Base-by-base conservation (phyloP, 2,888 invertebrate genomes). In the Lutraria lutraria region DNA sequence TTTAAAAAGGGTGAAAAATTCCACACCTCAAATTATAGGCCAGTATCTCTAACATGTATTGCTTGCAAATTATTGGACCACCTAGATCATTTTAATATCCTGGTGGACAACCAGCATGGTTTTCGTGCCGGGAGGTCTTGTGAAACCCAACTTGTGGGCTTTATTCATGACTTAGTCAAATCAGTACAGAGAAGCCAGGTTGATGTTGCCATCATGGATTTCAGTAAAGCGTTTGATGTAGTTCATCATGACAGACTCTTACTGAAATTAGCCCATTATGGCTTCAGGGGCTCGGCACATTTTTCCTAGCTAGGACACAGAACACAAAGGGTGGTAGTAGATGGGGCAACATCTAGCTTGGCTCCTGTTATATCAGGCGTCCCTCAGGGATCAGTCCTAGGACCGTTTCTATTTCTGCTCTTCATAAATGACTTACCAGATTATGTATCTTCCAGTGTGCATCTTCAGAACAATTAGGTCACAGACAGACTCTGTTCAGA, bases 51-150 rank as follows among this genome's bases (percentile, higher is more conserved):
- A 29, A 79, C 79, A 29, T 79, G 79, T 79, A 34, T 29, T 29
- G 79, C 79, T 8, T 79, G 31, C 29, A 29, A 79, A 34, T 19
- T 63, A 19, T n/a, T 63, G 21, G 63, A 63, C 6, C 63, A 63
- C 52, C 34, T 83, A 56, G 88, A 88, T n/a, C 15, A 13, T 15
- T 52, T n/a, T 29, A 80, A 88, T 19, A 79, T 83, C 10, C 34
- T 83, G 16, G 85, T 85, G 21, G 72, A 85, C 53, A 81, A 85
- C 60, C 76, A 88, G n/a, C 85, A 86, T 86, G 88, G 85, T 34
- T 88, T 88, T 56, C 54, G 88, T 53, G 72, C 83, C n/a, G 19
- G 79, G 31, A 16, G 79, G 54, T 86, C 85, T 31, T 88, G 85
- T 34, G 85, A 88, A 63, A 85, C 85, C 19, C 79, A 86, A 63